Percentiles rank a stretch among this genome's conserved stretches.
phyloP scores from a whole-genome alignment of 1,140 invertebrate species.

The Calosoma granatense region DNA sequence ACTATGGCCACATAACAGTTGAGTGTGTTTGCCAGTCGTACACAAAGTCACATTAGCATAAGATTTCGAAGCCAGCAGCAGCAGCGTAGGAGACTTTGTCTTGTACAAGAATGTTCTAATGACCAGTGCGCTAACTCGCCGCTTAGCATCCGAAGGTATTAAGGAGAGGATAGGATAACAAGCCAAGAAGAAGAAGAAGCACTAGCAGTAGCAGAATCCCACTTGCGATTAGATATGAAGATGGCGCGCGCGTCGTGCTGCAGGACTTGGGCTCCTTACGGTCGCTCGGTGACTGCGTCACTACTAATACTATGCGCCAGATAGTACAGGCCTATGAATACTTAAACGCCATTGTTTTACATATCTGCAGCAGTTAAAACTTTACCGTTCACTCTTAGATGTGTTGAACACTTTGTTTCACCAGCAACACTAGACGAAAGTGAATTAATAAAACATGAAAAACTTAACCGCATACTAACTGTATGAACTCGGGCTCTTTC shows the following conservation, averaged over 20 bases:
- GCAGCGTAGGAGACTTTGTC: too few species aligned
- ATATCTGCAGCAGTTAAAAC: slow-evolving; percentile 8
- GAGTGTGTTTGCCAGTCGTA: too few species aligned
- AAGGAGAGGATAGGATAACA: too few species aligned
- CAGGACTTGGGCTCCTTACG: background rate
- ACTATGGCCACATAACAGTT: too few species aligned
- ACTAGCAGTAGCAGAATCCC: too few species aligned
- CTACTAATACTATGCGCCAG: background rate
- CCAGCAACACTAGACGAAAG: background rate
- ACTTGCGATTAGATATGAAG: background rate
- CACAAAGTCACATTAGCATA: too few species aligned
- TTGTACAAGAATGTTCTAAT: too few species aligned
- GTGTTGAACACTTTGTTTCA: background rate
- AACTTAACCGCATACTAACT: too few species aligned
- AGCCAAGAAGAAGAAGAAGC: background rate
- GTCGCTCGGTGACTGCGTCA: background rate
- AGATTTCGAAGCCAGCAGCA: too few species aligned
- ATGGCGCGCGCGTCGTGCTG: background rate
- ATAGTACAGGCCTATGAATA: slow-evolving; percentile 5
- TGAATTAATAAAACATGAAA: slow-evolving; percentile 9
- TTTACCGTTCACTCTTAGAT: background rate
- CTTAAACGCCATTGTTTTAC: slow-evolving; percentile 4
- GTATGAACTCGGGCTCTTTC: background rate
- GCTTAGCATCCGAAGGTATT: too few species aligned
- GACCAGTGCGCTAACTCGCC: too few species aligned